Evolutionary conservation across 2,113 vertebrate species (phyloP).

Genomic region (Dolichallabes microphthalmus): DNA sequence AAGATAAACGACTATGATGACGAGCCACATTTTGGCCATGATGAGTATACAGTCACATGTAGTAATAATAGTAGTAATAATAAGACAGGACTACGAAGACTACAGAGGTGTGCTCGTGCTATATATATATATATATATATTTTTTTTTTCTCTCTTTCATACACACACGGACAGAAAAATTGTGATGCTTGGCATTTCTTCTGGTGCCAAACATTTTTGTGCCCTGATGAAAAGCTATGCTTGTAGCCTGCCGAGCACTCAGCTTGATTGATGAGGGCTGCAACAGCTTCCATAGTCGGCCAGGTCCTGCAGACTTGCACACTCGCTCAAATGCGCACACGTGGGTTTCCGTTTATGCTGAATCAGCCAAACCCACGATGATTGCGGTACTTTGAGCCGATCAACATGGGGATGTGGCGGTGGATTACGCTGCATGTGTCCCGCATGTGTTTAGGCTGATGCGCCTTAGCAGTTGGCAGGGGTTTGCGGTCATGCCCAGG

Average conservation of each 20-base stretch:
- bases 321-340: neutral
- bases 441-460: neutral
- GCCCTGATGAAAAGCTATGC: constrained; percentile 39
- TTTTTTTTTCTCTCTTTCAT: neutral
- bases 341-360: constrained; percentile 6
- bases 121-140: no score
- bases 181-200: constrained; percentile 5
- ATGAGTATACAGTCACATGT: neutral
- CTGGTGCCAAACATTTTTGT: constrained; percentile 28
- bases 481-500: neutral
- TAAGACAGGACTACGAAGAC: neutral
- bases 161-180: neutral
- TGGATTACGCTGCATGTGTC: neutral
- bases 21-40: neutral
- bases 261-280: constrained; percentile 40
- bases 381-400: neutral
- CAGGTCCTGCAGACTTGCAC: constrained; percentile 1
- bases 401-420: neutral
- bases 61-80: neutral
- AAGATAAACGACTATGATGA: neutral
- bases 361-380: constrained; percentile 26
- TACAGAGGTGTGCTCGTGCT: neutral
- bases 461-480: neutral
- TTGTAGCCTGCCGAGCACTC: constrained; percentile 20
- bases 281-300: constrained; percentile 43